Evolutionary conservation across 1,140 invertebrate species (phyloP), one percentile per base, ranked within the genome.

Genomic region (Microplitis demolitor): DNA sequence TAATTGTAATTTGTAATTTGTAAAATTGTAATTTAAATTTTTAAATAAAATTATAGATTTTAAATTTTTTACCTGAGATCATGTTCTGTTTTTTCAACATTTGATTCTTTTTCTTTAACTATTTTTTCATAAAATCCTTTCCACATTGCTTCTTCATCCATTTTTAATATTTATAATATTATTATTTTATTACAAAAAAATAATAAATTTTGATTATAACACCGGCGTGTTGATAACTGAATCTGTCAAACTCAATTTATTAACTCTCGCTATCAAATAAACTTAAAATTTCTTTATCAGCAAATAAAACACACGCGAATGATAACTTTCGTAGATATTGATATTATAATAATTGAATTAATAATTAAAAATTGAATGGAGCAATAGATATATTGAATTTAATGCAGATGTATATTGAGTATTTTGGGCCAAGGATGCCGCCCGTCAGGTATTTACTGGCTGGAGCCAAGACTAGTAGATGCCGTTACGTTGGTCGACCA

Each of bases 61-160:
- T 53, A 50, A 53, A 64, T 56, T 31, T 83, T 85, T 87, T 88
- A 92, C 91, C 88, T 89, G 67, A 82, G 86, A 74, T 91, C 90
- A 75, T 92, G 91, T 33, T 89, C 88, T 73, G 88, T 86, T 71
- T 89, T 87, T 39, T 89, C 88, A 50, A 90, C 75, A 71, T 91
- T 90, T 16, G 89, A 83, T 61, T 91, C 88, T 63, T 88, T 84
- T 58, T 91, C 88, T 69, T 90, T 88, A 58, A 91, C 87, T 24
- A 93, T 78, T 76, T 90, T 91, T 6, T 92, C 88, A 74, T 91
- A 93, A 78, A 91, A 90, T 66, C 85, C 87, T 85, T 90, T 91
- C 92, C 92, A 93, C 91, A 93, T 92, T 2, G 87, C 87, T 80
- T 93, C 91, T 82, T 93, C 91, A 83, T 91, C 82, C 86, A 87